Base-by-base conservation (phyloP, 1,140 invertebrate species). In the Chrysoperla carnea region DNA sequence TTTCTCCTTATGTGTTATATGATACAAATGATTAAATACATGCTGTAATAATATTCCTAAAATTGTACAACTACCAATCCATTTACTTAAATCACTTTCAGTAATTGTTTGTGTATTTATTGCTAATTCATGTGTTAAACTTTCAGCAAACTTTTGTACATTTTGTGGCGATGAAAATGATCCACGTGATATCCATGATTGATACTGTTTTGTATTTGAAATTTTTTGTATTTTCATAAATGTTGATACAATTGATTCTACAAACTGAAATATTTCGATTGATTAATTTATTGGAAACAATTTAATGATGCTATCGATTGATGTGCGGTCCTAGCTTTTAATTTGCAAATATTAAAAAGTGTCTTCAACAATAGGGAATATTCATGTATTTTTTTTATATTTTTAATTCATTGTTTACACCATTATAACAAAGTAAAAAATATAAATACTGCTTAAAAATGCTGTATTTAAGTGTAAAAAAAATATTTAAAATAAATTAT, bases 201-300 rank as follows among this genome's bases (percentile, higher is more conserved):
- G 58, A 41, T 53, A 60, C 36, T 61, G 57, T 46, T 55, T 59
- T 7, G 51, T 54, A 31, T 57, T 60, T 33, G 52, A 54, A 6
- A 64, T 48, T 50, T 67, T 68, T 42, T 71, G 56, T 40, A 72
- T 66, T 53, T 69, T 69, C 55, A 70, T 66, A 49, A 70, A 72
- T 0, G 70, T 68, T 8, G 68, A 69, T 1, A 67, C 69, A 53
- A 73, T 67, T 47, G 66, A 69, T 51, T 71, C 69, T 35, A 68
- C 68, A 52, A 69, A 72, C 69, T 72, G 55, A 13, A 61, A 62
- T n/a, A n/a, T 23, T 23, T 23, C 17, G 5, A 23, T 23, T 23
- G 5, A 5, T 23, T 23, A 3, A 23, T 23, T 23, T 23, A 5
- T 23, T 3, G 17, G n/a, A n/a, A n/a, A n/a, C n/a, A n/a, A n/a